These are phyloP conservation scores for Ophioninae sp. DNA, from an alignment of 2,888 invertebrate species.

Conservation along the genomic window DNA sequence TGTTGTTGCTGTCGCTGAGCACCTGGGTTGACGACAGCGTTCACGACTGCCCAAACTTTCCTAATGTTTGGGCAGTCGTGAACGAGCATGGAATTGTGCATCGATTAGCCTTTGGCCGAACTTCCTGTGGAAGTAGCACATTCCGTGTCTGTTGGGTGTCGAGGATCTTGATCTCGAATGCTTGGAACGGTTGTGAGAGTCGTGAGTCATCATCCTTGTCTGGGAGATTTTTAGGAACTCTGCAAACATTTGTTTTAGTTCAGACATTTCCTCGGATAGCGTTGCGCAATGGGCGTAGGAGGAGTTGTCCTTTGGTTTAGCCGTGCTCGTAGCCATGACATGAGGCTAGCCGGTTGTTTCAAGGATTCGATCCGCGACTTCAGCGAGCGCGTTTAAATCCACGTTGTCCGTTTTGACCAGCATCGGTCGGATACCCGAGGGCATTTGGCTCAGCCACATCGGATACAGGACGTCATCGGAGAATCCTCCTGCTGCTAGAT, in stretches of 20 bases:
- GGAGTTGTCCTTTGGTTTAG: neutral
- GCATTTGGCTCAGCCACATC: constrained; percentile 3
- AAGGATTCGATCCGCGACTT: constrained; percentile 33
- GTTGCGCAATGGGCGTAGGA: neutral
- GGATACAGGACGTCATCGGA: neutral
- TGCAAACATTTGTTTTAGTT: neutral
- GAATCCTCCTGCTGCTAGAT: neutral
- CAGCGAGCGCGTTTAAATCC: constrained; percentile 19
- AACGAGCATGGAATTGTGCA: constrained; percentile 18
- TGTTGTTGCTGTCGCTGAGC: neutral
- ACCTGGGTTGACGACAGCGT: constrained; percentile 12
- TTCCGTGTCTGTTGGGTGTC: neutral
- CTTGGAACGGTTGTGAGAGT: neutral
- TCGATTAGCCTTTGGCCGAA: neutral
- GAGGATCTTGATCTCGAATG: neutral
- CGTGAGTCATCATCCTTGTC: neutral
- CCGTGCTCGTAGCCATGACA: constrained; percentile 3
- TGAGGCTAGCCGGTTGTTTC: neutral
- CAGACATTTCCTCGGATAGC: neutral
- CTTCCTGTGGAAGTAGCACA: constrained; percentile 3
- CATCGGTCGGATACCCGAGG: constrained; percentile 4
- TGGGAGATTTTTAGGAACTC: neutral
- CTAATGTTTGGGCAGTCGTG: neutral
- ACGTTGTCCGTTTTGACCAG: constrained; percentile 15
- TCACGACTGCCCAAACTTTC: constrained; percentile 11